Percentiles rank a stretch among this genome's conserved stretches.
Evolutionary conservation across 1,140 invertebrate genomes (phyloP).

Genomic region (Drosophila ironensis): DNA sequence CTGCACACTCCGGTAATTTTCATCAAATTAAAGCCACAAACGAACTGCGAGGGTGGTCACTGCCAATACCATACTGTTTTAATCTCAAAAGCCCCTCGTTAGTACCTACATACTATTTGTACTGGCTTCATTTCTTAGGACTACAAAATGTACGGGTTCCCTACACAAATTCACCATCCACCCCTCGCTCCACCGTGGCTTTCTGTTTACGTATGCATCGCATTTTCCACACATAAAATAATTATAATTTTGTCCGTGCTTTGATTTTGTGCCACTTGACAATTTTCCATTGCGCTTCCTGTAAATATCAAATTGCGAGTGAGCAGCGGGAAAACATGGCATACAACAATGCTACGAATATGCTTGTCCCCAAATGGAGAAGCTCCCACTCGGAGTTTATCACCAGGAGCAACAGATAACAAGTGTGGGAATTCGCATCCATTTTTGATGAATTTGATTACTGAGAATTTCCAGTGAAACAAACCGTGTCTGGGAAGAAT

Average conservation of each 20-base stretch:
- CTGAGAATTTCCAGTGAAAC: slow-evolving; percentile 9
- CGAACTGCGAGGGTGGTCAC: slow-evolving; percentile 10
- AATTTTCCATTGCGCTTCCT: slow-evolving; percentile 67
- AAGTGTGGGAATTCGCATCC: slow-evolving; percentile 12
- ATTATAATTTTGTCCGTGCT: slow-evolving; percentile 78
- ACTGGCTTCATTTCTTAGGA: too few species aligned
- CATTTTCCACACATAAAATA: slow-evolving; percentile 75
- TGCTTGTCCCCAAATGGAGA: slow-evolving; percentile 40
- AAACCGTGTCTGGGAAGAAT: too few species aligned
- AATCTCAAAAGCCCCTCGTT: too few species aligned
- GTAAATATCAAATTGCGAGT: slow-evolving; percentile 58
- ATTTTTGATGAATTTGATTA: slow-evolving; percentile 51
- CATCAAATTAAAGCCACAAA: slow-evolving; percentile 63
- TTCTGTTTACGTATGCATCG: slow-evolving; percentile 63
- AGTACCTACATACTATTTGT: too few species aligned
- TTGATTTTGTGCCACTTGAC: slow-evolving; percentile 74
- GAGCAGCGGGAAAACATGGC: slow-evolving; percentile 1
- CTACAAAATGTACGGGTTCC: too few species aligned
- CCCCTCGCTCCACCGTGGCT: slow-evolving; percentile 37
- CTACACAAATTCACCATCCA: not conserved
- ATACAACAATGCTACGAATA: slow-evolving; percentile 30
- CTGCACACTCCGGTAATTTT: slow-evolving; percentile 73
- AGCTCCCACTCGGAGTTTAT: slow-evolving; percentile 35
- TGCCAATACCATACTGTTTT: too few species aligned
- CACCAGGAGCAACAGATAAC: slow-evolving; percentile 62